Base-by-base conservation (phyloP, 2,113 vertebrate genomes). In the Agelaius tricolor region DNA sequence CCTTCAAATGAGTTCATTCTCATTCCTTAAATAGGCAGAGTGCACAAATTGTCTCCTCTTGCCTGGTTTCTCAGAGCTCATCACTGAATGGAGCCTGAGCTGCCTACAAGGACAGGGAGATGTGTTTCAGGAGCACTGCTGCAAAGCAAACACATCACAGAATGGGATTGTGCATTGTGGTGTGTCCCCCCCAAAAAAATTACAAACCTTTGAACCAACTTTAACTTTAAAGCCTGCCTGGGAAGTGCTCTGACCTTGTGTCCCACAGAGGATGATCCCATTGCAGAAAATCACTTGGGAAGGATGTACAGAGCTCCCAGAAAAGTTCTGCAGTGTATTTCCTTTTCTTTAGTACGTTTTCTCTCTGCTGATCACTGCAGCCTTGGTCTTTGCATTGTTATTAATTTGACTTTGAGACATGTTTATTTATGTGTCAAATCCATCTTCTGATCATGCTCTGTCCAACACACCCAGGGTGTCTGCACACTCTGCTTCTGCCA, bases 1-100 rank as follows among this genome's bases (percentile, higher is more conserved):
- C 90, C 79, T 90, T 75, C 79, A 84, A 83, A 91, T 71, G 90
- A 85, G 87, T 96, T 94, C 78, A 3, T 85, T 92, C 55, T 21
- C 39, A 9, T 79, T 83, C 94, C 35, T 93, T 73, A 59, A 88
- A 59, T 35, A 93, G 87, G n/a, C 75, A 90, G 61, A 77, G 59
- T 11, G 63, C 67, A 47, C 19, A 57, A 17, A 39, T 78, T 84
- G 88, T 58, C 65, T 77, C 79, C 15, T 76, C 81, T 67, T 30
- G 26, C 17, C 58, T 35, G 47, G 13, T 59, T 88, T 91, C 61
- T 80, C 72, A 49, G 71, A 46, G 61, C 4, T 83, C 59, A 24
- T 5, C 41, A 7, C 37, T 63, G 77, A 55, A 75, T 3, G 4
- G 87, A 94, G 69, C 71, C 66, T 4, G 2, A 33, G 5, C 35